Evolutionary conservation across 2,797 vertebrate species (phyloP).

Genomic region (Antennarius maculatus): DNA sequence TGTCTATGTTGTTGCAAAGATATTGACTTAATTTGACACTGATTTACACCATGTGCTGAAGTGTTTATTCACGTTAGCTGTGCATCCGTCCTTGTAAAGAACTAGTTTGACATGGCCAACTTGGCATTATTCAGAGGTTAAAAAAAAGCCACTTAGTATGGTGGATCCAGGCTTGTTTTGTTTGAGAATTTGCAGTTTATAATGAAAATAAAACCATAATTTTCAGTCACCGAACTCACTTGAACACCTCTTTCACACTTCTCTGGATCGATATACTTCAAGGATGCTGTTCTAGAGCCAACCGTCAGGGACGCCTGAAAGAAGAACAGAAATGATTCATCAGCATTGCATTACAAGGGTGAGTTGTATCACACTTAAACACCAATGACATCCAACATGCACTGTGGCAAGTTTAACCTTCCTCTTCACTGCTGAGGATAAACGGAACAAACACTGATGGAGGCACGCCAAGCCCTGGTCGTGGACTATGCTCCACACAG

Average conservation of each 20-base stretch:
- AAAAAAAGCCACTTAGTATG: too few relatives aligned
- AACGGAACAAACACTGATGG: constrained; percentile 45
- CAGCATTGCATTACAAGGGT: constrained; percentile 16
- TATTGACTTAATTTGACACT: too few relatives aligned
- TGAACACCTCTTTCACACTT: constrained; percentile 65
- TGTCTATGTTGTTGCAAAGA: too few relatives aligned
- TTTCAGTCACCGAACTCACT: constrained; percentile 61
- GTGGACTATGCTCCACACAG: constrained; percentile 33
- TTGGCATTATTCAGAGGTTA: too few relatives aligned
- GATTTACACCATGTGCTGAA: too few relatives aligned
- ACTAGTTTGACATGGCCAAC: too few relatives aligned
- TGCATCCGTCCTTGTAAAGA: too few relatives aligned
- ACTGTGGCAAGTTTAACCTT: constrained; percentile 66
- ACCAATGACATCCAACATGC: constrained; percentile 72
- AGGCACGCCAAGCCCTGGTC: constrained; percentile 41
- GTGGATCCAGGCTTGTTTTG: not conserved
- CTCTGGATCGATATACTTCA: constrained; percentile 81
- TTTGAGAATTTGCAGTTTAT: not conserved
- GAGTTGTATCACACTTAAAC: constrained; percentile 25
- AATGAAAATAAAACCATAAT: not conserved
- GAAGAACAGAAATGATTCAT: constrained; percentile 50
- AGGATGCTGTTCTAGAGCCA: constrained; percentile 80
- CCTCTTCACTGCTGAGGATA: constrained; percentile 58
- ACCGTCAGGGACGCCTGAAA: constrained; percentile 86
- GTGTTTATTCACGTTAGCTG: too few relatives aligned